Conservation (phyloP, 2,113 vertebrate species). For the Prionailurus bengalensis region DNA sequence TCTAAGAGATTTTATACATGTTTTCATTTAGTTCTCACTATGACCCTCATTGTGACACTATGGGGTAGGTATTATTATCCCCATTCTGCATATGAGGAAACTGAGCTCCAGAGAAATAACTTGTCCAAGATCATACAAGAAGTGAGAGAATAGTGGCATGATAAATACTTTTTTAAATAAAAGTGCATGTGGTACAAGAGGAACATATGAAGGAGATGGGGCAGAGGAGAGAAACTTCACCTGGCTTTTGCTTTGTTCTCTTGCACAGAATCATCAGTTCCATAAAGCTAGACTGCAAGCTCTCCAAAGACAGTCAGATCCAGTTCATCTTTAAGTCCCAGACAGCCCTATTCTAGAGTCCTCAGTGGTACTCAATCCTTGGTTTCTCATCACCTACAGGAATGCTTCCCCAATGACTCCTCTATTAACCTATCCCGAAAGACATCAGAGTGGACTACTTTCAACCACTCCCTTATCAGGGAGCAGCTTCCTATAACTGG, state of each 20-base stretch:
- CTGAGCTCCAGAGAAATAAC: background rate
- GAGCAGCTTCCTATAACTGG: background rate
- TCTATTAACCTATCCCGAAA: background rate
- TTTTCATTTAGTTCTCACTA: conserved; percentile 47
- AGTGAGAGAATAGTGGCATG: background rate
- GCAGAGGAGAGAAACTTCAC: background rate
- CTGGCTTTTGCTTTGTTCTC: conserved; percentile 5
- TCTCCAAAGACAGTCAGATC: conserved; percentile 22
- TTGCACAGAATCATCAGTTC: conserved; percentile 22
- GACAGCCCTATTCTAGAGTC: background rate
- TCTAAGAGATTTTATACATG: background rate
- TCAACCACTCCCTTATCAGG: background rate
- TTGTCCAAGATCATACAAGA: conserved; percentile 6
- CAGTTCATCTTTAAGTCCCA: background rate
- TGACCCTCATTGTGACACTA: background rate
- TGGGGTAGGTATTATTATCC: background rate
- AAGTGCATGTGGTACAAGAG: background rate
- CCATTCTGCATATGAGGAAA: background rate
- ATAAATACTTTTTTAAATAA: background rate
- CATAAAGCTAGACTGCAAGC: background rate
- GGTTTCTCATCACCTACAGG: background rate
- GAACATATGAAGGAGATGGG: background rate
- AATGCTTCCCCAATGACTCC: background rate
- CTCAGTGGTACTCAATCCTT: background rate
- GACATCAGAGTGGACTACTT: background rate